A percentile compares a stretch with the other conserved stretches of the same genome.
Evolutionary conservation across 2,888 invertebrate species (phyloP).

Genomic region (Drosophila tanythrix): DNA sequence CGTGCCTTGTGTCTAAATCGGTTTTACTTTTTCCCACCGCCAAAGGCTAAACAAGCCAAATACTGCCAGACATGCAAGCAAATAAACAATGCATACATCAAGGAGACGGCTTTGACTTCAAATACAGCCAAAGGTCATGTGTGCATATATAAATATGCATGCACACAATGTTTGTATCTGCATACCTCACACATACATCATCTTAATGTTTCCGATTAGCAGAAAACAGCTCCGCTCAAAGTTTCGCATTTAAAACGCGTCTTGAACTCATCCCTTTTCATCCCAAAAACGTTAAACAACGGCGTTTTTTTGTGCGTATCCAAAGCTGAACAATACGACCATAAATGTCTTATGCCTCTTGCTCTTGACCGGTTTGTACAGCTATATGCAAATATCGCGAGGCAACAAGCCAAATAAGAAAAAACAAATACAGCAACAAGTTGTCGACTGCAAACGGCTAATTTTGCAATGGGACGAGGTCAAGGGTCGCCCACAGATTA

Average conservation of each 20-base stretch:
- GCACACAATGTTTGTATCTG: not conserved
- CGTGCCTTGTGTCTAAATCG: slow-evolving; percentile 43
- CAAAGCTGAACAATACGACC: slow-evolving; percentile 50
- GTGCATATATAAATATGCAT: slow-evolving; percentile 41
- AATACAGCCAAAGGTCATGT: slow-evolving; percentile 61
- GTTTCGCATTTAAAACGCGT: slow-evolving; percentile 43
- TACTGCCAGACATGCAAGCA: slow-evolving; percentile 62
- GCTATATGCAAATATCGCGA: slow-evolving; percentile 52
- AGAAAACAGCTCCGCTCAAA: slow-evolving; percentile 44
- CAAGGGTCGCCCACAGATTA: slow-evolving; percentile 57
- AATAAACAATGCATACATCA: slow-evolving; percentile 67
- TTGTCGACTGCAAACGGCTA: slow-evolving; percentile 56
- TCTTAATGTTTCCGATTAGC: slow-evolving; percentile 21
- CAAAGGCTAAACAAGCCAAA: slow-evolving; percentile 69
- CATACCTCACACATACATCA: slow-evolving; percentile 36
- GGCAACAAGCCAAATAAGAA: slow-evolving; percentile 5
- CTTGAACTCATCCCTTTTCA: not conserved
- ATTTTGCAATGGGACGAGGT: slow-evolving; percentile 74
- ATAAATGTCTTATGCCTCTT: slow-evolving; percentile 54
- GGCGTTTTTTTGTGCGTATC: slow-evolving; percentile 49
- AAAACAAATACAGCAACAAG: slow-evolving; percentile 33
- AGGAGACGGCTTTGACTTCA: slow-evolving; percentile 63
- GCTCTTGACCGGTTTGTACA: slow-evolving; percentile 79
- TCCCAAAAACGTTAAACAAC: slow-evolving; percentile 45
- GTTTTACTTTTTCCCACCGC: slow-evolving; percentile 39